Base-by-base conservation (phyloP, 2,113 vertebrate species). In the Diphyllodes magnificus region DNA sequence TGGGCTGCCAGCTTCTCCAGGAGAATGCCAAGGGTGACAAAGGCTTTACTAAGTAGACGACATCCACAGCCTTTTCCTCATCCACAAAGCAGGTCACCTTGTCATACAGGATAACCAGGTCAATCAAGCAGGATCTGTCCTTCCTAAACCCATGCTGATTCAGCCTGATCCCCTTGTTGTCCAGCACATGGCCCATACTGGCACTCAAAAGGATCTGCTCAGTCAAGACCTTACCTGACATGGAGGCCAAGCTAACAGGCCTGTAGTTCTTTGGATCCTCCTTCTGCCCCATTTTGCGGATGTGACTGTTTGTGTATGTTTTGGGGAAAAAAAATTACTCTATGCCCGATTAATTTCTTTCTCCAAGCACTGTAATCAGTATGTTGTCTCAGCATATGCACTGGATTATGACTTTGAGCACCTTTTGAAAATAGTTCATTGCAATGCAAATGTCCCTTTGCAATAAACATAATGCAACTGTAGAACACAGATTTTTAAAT, bases 361-460 rank as follows among this genome's bases (percentile, higher is more conserved):
- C n/a, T 94, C 28, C 57, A 80, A 80, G 60, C 40, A 57, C 8
- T 80, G 22, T 16, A 75, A 56, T 16, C 17, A 68, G 16, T 42
- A n/a, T 69, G 9, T 76, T 94, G 24, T 76, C 40, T 93, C 70
- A 87, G 37, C 14, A 77, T 23, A 42, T 45, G 33, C 37, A 50
- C 35, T 50, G 66, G 47, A 45, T 85, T 24, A 61, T 76, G 57
- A 61, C 35, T 78, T 25, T 64, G 20, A 82, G 10, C 56, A 76
- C 25, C 18, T 88, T 93, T 83, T 86, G 45, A 75, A 90, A 90
- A 72, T 92, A n/a, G 40, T 65, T 83, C 37, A 81, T 85, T 89
- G 42, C n/a, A 19, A 65, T 75, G 60, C 22, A 81, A 72, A 82
- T 75, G 15, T 45, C 51, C 37, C 42, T 85, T 82, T 92, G 33